Evolutionary conservation across 2,113 vertebrate species (phyloP).

Genomic region (Platysternon megacephalum): DNA sequence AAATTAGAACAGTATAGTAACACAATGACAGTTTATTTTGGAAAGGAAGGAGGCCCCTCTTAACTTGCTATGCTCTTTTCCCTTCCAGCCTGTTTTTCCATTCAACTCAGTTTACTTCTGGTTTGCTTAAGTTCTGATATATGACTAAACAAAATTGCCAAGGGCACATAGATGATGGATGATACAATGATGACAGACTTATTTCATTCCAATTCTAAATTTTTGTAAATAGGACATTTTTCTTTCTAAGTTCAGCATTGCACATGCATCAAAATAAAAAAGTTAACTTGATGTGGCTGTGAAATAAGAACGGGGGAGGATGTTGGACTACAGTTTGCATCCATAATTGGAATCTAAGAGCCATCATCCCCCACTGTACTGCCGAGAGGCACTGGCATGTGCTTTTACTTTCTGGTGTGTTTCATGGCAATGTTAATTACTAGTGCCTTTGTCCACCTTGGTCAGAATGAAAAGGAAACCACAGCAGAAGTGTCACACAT

Average conservation of each 20-base stretch:
- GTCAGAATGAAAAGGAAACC: constrained; percentile 1
- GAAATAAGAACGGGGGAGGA: not conserved
- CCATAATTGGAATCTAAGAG: not conserved
- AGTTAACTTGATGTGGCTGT: not conserved
- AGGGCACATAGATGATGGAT: constrained; percentile 30
- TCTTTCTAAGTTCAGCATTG: not conserved
- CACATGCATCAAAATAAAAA: not conserved
- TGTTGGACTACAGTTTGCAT: not conserved
- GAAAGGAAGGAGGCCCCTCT: not conserved
- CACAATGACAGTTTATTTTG: not conserved
- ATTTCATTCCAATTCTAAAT: constrained; percentile 58
- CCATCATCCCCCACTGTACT: not conserved
- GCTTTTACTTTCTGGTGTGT: not conserved
- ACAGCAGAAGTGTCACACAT: not conserved
- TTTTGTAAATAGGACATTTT: constrained; percentile 42
- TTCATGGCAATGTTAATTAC: not conserved
- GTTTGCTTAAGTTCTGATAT: constrained; percentile 61
- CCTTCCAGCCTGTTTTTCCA: not conserved
- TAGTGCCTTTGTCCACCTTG: not conserved
- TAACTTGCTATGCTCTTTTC: not conserved
- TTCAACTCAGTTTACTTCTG: constrained; percentile 47
- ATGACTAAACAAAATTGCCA: constrained; percentile 49
- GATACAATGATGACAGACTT: constrained; percentile 35
- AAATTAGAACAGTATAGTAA: not conserved
- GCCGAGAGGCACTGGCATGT: not conserved